Base-by-base conservation (phyloP, 2,113 vertebrate species). In the Antechinus flavipes region DNA sequence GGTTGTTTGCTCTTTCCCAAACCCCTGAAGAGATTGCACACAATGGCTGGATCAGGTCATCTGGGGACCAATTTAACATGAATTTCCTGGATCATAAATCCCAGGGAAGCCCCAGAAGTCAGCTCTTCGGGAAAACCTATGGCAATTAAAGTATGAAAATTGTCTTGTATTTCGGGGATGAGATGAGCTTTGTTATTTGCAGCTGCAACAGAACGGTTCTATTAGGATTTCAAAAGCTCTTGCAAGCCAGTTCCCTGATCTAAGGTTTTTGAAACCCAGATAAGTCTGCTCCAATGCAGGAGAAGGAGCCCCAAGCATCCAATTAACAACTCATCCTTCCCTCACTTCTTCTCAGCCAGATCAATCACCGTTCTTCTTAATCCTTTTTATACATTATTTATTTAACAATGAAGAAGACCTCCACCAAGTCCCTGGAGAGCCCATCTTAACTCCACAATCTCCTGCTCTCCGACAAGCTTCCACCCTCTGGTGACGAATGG, bases 21-120 rank as follows among this genome's bases (percentile, higher is more conserved):
- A 52, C 10, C 90, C 90, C 90, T 52, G 50, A 50, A 90, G 68
- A 90, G 24, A 30, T 49, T 90, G 46, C 50, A 52, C 90, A 25
- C 90, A 52, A 90, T 90, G 24, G 2, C 26, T 27, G 90, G 49
- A 90, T 26, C 49, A 90, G 25, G 49, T 47, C 90, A 50, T 90
- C 47, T 19, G 46, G 90, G 90, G 47, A 52, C 47, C 90, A 52
- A 90, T 90, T 90, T 90, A 90, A 90, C 50, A 90, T 90, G 25
- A 47, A 90, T 90, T 90, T 90, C 90, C 47, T 90, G 47, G 90
- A 90, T 50, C 90, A 90, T 90, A 90, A 90, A 52, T 52, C 90
- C 47, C 90, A 90, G 90, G 49, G 90, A 90, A 90, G 12, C 46
- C 90, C 90, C 46, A 52, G 90, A 90, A 49, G 46, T 84, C 68